Conservation (phyloP, 2,888 invertebrate genomes). For the Polylopha cassiicola region DNA sequence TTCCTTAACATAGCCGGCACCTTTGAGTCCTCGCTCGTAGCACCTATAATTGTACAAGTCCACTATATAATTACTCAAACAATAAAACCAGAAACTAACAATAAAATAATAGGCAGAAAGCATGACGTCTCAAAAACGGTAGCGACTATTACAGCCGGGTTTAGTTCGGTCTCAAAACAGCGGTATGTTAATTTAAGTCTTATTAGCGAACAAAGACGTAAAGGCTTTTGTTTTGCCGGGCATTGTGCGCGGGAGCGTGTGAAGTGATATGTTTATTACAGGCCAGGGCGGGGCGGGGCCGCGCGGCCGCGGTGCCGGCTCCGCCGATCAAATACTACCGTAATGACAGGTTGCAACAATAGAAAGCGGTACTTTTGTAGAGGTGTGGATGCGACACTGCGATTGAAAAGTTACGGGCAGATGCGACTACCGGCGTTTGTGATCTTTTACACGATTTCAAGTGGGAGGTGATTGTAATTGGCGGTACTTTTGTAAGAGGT, state of each 20-base stretch:
- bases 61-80: too few species aligned
- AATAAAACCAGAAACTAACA: conserved; percentile 4
- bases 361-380: conserved; percentile 16
- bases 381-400: conserved; percentile 4
- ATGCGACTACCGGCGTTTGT: too few species aligned
- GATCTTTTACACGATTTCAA: too few species aligned
- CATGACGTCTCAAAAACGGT: conserved; percentile 22
- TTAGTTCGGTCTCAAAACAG: conserved; percentile 1
- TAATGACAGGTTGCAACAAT: conserved; percentile 32
- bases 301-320: conserved; percentile 20
- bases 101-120: conserved; percentile 19
- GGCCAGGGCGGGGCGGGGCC: conserved; percentile 34
- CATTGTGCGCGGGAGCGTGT: conserved; percentile 44
- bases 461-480: too few species aligned
- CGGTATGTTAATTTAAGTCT: conserved; percentile 20
- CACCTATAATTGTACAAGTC: too few species aligned
- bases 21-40: too few species aligned
- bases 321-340: too few species aligned
- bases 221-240: conserved; percentile 26
- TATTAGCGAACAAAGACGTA: conserved; percentile 47
- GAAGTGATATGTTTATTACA: conserved; percentile 63
- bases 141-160: conserved; percentile 13
- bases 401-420: background rate
- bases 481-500: too few species aligned
- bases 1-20: too few species aligned